Conservation (phyloP, 1,140 invertebrate species). For the Drosophila tristis region DNA sequence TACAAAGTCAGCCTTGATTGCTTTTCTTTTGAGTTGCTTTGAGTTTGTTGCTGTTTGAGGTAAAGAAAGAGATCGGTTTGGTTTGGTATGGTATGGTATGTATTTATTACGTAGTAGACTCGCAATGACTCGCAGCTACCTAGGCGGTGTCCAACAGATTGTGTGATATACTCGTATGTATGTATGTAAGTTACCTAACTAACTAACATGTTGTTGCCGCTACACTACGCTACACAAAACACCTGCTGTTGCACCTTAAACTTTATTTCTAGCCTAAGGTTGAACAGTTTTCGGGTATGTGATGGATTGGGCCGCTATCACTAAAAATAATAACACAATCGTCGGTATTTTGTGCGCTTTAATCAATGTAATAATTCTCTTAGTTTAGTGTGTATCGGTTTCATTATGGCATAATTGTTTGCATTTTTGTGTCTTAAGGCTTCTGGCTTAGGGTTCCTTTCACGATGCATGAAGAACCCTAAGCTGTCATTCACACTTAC, state of each 20-base stretch:
- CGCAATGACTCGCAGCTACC: constrained; percentile 35
- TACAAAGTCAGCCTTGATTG: constrained; percentile 82
- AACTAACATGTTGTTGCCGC: constrained; percentile 16
- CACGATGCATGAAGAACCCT: not conserved
- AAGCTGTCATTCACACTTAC: too few relatives aligned
- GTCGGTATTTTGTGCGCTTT: constrained; percentile 50
- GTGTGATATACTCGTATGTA: not conserved
- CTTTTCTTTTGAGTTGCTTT: constrained; percentile 66
- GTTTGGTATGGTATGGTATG: constrained; percentile 27
- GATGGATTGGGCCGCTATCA: constrained; percentile 14
- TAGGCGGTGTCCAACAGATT: constrained; percentile 17
- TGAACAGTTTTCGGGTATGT: constrained; percentile 29
- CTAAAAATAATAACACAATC: constrained; percentile 65
- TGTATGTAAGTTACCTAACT: constrained; percentile 18
- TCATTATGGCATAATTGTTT: constrained; percentile 38
- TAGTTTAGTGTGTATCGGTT: constrained; percentile 19
- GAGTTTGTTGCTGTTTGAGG: constrained; percentile 57
- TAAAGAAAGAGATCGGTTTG: constrained; percentile 69
- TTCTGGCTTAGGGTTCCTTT: constrained; percentile 43
- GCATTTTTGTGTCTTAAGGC: constrained; percentile 57
- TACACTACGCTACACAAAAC: constrained; percentile 24
- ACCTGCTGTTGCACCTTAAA: not conserved
- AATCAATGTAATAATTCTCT: constrained; percentile 35
- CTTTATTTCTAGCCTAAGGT: constrained; percentile 1
- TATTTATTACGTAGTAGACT: constrained; percentile 43